These are phyloP conservation scores for Charina bottae DNA, from an alignment of 2,113 vertebrate genomes.

Conservation along the genomic window DNA sequence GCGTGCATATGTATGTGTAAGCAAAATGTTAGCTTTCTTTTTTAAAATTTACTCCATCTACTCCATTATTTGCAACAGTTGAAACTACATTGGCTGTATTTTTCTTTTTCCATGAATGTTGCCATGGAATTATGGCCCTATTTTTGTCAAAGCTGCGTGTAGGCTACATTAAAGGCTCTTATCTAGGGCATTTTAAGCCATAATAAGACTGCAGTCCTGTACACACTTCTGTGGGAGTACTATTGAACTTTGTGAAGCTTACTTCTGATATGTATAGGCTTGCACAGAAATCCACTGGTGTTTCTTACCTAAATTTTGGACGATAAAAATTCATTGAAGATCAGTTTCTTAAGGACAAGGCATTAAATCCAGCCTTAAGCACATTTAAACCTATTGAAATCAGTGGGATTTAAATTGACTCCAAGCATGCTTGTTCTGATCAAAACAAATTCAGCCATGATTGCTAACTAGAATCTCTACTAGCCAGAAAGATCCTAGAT, in stretches of 20 bases:
- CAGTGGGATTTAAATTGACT: neutral
- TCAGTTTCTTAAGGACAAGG: neutral
- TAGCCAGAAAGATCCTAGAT: neutral
- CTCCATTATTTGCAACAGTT: constrained; percentile 18
- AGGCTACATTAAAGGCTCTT: neutral
- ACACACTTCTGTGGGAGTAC: neutral
- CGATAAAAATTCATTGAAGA: neutral
- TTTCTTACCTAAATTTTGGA: neutral
- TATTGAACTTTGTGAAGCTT: neutral
- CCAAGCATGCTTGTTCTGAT: neutral
- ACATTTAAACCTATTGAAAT: neutral
- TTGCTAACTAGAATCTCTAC: neutral
- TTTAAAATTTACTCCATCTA: constrained; percentile 2
- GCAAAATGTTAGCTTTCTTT: constrained; percentile 14
- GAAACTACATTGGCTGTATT: neutral
- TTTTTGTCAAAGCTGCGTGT: neutral
- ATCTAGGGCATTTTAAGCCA: neutral
- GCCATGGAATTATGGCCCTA: neutral
- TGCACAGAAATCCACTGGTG: neutral
- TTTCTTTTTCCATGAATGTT: neutral
- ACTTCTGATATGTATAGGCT: neutral
- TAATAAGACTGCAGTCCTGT: neutral
- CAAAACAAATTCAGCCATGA: neutral
- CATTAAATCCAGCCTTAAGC: neutral
- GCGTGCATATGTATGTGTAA: neutral